phyloP scores from a whole-genome alignment of 2,797 vertebrate species.

The Poliocrania exsul region DNA sequence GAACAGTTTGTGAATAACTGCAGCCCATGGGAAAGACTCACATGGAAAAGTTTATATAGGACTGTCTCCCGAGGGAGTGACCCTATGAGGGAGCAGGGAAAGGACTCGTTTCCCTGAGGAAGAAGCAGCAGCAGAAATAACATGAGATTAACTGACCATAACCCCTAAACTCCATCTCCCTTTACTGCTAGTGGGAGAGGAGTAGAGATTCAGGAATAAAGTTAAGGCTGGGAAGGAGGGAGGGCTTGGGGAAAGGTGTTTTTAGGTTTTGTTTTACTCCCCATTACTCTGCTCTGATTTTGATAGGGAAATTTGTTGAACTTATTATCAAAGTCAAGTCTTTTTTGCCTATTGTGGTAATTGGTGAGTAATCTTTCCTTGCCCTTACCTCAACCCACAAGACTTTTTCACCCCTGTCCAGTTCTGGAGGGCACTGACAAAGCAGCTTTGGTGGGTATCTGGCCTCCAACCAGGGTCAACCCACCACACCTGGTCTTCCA shows the following conservation, averaged over 20 bases:
- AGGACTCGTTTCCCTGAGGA: background rate
- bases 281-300: background rate
- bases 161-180: background rate
- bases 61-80: background rate
- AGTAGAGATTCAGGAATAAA: background rate
- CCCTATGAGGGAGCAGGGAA: background rate
- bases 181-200: background rate
- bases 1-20: background rate
- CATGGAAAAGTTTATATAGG: background rate
- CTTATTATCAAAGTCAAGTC: background rate
- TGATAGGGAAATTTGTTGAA: background rate
- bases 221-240: background rate
- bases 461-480: background rate
- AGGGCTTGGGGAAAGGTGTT: rapidly evolving
- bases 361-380: background rate
- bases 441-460: background rate
- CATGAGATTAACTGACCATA: background rate
- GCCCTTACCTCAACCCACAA: background rate
- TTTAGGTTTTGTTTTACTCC: background rate
- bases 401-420: background rate
- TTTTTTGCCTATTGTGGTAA: rapidly evolving
- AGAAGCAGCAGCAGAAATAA: background rate
- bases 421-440: rapidly evolving
- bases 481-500: background rate
- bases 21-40: background rate